Evolutionary conservation across 1,140 invertebrate species (phyloP).

Genomic region (Brevipalpus yothersi): DNA sequence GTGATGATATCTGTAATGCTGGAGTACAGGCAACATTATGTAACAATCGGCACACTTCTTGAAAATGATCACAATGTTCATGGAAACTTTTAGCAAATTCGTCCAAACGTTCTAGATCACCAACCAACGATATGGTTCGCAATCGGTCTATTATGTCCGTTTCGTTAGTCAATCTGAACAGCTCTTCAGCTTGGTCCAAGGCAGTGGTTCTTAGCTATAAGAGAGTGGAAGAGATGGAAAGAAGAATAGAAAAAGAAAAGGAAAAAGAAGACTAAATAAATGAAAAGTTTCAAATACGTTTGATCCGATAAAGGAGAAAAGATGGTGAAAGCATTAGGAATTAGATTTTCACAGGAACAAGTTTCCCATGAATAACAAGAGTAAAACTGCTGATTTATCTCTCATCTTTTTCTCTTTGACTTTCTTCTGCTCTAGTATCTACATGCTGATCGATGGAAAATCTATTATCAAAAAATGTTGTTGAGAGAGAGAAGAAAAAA

Average conservation of each 20-base stretch:
- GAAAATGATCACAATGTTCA: slow-evolving; percentile 70
- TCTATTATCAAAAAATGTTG: no score
- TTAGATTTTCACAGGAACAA: no score
- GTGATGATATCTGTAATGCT: slow-evolving; percentile 70
- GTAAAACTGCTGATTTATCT: no score
- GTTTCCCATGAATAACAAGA: no score
- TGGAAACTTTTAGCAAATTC: slow-evolving; percentile 56
- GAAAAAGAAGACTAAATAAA: background rate
- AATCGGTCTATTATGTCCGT: slow-evolving; percentile 48
- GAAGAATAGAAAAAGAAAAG: background rate
- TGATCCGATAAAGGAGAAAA: no score
- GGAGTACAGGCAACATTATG: slow-evolving; percentile 82
- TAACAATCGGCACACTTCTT: slow-evolving; percentile 84
- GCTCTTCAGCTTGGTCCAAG: slow-evolving; percentile 39
- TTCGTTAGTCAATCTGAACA: slow-evolving; percentile 37
- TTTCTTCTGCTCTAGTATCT: no score
- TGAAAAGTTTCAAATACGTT: no score
- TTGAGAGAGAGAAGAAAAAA: no score
- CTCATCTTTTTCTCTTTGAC: no score
- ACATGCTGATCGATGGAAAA: no score
- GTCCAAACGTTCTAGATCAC: slow-evolving; percentile 51
- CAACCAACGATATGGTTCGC: slow-evolving; percentile 45
- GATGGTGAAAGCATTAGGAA: no score
- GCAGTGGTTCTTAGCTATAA: slow-evolving; percentile 36
- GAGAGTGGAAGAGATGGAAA: background rate